These are phyloP conservation scores for Poecilia latipinna DNA, from an alignment of 2,113 vertebrate species.

Conservation along the genomic window DNA sequence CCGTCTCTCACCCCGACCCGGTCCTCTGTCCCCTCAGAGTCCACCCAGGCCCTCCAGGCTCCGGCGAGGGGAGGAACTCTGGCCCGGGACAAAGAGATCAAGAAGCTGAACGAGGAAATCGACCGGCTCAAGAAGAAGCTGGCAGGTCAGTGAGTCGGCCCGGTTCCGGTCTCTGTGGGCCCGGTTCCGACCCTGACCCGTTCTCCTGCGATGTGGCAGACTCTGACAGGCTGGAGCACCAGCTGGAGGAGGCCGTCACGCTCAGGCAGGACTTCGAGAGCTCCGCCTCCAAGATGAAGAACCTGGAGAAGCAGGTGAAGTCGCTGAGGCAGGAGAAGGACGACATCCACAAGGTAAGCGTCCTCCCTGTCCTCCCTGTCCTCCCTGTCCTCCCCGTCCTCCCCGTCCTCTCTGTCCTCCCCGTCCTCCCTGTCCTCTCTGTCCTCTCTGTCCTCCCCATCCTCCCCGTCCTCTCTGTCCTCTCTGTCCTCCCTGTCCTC, in stretches of 20 bases:
- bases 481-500: neutral
- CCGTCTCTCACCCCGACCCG: neutral
- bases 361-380: no score
- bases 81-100: slow-evolving; percentile 90
- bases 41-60: slow-evolving; percentile 86
- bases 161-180: neutral
- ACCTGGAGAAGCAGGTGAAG: slow-evolving; percentile 91
- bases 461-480: neutral
- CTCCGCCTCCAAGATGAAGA: slow-evolving; percentile 86
- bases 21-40: slow-evolving; percentile 79
- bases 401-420: no score
- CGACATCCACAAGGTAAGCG: slow-evolving; percentile 90
- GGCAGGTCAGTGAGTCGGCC: slow-evolving; percentile 80
- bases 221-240: slow-evolving; percentile 89
- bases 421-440: no score
- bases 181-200: neutral
- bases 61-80: slow-evolving; percentile 83
- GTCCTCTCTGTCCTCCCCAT: neutral
- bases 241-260: slow-evolving; percentile 88
- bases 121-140: slow-evolving; percentile 93
- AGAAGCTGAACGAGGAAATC: slow-evolving; percentile 95
- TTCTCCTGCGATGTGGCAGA: slow-evolving; percentile 72
- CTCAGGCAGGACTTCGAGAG: slow-evolving; percentile 91
- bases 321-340: slow-evolving; percentile 89
- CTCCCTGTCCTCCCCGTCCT: neutral